Percentiles rank a stretch among this genome's conserved stretches.
Conservation (phyloP, 2,113 vertebrate species). For the Hylia prasina region DNA sequence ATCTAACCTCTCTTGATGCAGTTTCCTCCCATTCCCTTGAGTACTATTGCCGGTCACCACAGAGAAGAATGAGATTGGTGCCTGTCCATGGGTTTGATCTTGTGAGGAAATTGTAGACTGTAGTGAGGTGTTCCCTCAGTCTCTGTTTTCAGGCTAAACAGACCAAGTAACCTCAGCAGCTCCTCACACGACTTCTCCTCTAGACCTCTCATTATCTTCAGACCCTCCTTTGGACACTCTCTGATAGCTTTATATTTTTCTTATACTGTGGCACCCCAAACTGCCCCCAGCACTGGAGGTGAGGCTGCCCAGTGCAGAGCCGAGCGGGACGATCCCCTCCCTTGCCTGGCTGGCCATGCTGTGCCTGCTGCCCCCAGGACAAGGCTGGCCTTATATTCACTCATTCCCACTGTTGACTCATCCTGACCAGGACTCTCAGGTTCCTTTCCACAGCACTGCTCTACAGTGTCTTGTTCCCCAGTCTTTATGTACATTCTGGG, state of each 20-base stretch:
- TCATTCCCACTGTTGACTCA: background rate
- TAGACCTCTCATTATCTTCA: background rate
- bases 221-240: background rate
- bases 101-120: background rate
- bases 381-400: accelerated
- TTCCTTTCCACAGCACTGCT: background rate
- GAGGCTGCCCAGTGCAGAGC: accelerated
- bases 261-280: background rate
- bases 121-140: background rate
- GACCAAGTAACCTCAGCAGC: background rate
- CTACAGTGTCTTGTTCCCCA: no score
- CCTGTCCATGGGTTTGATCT: background rate
- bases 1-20: background rate
- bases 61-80: no score
- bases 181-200: accelerated
- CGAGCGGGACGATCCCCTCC: accelerated
- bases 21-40: background rate
- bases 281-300: accelerated
- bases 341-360: accelerated
- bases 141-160: background rate
- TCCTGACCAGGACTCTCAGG: no score
- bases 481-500: no score
- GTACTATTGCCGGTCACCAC: background rate
- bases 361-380: background rate
- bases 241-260: no score